Evolutionary conservation across 2,888 invertebrate genomes (phyloP).

Genomic region (Catocala fraxini): DNA sequence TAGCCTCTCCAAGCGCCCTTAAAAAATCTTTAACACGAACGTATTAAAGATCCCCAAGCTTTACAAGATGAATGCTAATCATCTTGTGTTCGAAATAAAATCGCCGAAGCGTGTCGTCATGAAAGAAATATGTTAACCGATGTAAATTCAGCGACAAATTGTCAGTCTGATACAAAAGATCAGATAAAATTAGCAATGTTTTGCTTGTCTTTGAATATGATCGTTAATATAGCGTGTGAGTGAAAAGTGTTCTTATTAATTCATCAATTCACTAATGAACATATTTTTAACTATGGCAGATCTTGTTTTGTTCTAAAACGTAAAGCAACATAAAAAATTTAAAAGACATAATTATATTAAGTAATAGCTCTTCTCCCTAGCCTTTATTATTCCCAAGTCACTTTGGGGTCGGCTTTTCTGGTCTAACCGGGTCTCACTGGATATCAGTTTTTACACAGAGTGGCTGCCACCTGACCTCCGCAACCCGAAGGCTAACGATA

Average conservation of each 20-base stretch:
- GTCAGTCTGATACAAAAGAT: constrained; percentile 15
- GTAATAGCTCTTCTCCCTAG: no score
- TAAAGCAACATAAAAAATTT: no score
- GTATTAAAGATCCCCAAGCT: constrained; percentile 24
- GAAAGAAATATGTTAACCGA: constrained; percentile 23
- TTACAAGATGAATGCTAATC: constrained; percentile 32
- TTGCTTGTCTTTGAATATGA: neutral
- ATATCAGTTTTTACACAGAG: no score
- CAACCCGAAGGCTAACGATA: no score
- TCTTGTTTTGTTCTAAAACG: no score
- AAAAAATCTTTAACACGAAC: constrained; percentile 23
- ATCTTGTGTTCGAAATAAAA: constrained; percentile 26
- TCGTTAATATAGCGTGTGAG: neutral
- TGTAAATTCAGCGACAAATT: constrained; percentile 31
- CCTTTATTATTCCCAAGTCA: no score
- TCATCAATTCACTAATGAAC: no score
- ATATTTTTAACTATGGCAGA: no score
- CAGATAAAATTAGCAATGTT: neutral
- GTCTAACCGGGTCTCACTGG: no score
- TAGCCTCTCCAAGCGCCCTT: constrained; percentile 4
- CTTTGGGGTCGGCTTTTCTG: no score
- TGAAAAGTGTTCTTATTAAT: neutral
- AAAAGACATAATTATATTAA: no score
- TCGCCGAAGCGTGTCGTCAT: constrained; percentile 22
- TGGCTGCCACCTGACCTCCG: no score